Conservation (phyloP, 2,113 vertebrate species). For the Albula goreensis region DNA sequence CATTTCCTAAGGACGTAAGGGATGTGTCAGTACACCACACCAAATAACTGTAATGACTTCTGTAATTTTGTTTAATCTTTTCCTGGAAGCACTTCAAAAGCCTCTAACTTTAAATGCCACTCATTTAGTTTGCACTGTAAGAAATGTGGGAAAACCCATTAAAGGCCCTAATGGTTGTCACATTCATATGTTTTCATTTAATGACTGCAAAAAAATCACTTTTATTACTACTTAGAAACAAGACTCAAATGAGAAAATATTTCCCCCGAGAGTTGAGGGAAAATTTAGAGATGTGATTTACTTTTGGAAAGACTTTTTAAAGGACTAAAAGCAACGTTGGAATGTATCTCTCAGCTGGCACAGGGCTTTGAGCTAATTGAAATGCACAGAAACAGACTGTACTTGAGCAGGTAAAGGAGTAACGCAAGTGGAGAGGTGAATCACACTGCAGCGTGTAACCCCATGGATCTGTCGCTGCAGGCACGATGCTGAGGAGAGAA, state of each 20-base stretch:
- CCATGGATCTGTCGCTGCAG: not conserved
- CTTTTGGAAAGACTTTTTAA: not conserved
- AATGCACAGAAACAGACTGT: too few relatives aligned
- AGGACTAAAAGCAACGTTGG: not conserved
- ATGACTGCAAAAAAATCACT: not conserved
- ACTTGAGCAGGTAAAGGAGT: not conserved
- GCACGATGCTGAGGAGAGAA: not conserved
- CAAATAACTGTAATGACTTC: conserved; percentile 4
- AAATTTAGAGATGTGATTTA: not conserved
- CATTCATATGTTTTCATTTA: not conserved
- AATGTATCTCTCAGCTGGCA: not conserved
- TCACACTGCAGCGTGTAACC: not conserved
- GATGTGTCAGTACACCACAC: not conserved
- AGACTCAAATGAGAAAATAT: not conserved
- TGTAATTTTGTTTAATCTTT: not conserved
- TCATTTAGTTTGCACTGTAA: not conserved
- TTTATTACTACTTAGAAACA: not conserved
- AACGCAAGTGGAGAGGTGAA: not conserved
- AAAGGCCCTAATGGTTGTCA: not conserved
- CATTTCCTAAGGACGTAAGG: not conserved
- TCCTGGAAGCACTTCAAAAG: conserved; percentile 3
- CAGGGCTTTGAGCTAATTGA: too few relatives aligned
- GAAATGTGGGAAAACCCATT: not conserved
- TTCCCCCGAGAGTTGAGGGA: conserved; percentile 4
- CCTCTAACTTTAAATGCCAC: not conserved